phyloP scores from a whole-genome alignment of 2,797 vertebrate species.

The Apogon hyalosoma region DNA sequence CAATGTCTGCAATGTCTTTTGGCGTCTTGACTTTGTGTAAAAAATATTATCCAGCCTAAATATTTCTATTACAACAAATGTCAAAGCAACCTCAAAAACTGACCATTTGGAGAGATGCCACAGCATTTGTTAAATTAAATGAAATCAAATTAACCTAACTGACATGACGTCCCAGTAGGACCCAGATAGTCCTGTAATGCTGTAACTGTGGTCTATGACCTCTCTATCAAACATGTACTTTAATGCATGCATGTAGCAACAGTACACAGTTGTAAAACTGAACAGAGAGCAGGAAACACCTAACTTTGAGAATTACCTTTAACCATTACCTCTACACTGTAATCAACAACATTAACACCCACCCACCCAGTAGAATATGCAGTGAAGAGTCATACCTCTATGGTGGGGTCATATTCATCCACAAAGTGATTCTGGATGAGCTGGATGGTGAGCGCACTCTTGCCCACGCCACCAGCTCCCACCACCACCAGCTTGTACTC shows the following conservation, averaged over 20 bases:
- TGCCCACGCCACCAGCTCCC: conserved; percentile 98
- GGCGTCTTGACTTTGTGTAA: conserved; percentile 3
- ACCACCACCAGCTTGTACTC: conserved; percentile 99
- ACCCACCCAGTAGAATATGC: conserved; percentile 1
- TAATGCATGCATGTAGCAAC: not conserved
- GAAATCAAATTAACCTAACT: conserved; percentile 28
- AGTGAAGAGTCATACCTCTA: conserved; percentile 88
- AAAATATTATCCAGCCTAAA: not conserved
- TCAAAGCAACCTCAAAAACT: not conserved
- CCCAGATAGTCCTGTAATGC: conserved; percentile 6
- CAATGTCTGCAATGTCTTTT: conserved; percentile 17
- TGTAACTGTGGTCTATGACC: conserved; percentile 7
- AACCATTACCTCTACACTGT: not conserved
- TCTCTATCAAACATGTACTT: conserved; percentile 2
- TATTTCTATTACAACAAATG: conserved; percentile 21
- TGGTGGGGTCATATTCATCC: conserved; percentile 98
- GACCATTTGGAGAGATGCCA: conserved; percentile 22
- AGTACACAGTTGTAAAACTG: not conserved
- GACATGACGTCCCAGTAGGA: conserved; percentile 10
- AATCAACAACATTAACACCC: conserved; percentile 2
- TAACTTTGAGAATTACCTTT: not conserved
- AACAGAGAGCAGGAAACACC: conserved; percentile 3
- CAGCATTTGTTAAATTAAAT: conserved; percentile 31
- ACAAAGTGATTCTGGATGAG: conserved; percentile 99
- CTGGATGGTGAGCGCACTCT: conserved; percentile 98